Base-by-base conservation (phyloP, 2,797 vertebrate genomes). In the Malurus leucopterus region DNA sequence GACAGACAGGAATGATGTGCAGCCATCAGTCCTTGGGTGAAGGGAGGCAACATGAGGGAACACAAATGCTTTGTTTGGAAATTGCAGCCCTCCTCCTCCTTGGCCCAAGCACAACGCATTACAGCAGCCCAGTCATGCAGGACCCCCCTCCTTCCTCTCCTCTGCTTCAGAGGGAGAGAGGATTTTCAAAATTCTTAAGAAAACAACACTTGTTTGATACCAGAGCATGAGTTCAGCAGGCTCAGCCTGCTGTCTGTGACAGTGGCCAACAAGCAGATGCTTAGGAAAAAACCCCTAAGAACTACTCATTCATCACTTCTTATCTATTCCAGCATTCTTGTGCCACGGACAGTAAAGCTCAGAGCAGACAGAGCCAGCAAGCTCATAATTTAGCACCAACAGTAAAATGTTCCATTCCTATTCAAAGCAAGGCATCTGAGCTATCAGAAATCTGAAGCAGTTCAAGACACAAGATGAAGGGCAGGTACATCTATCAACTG, bases 371-470 rank as follows among this genome's bases (percentile, higher is more conserved):
- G 54, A 93, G 65, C 26, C 69, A 79, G 75, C 47, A 76, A 88
- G 54, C 84, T 74, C 34, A 34, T 84, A 82, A 90, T 67, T 89
- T 78, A 89, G 70, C 63, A 90, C 53, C 55, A 77, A 61, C 49
- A 89, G 51, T 79, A 82, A 89, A 88, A 89, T 62, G 54, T 68
- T 80, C 62, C 78, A 90, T 79, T 90, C 71, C 36, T 61, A 86
- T 91, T 88, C 92, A 89, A 91, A 86, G 88, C 77, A 84, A 90
- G 61, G 38, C 62, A 67, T 62, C 68, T 54, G 30, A 90, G 55
- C 70, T 51, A 50, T 53, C 50, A 67, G 83, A 91, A 88, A 82
- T 70, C 1, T 67, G 75, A 88, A 91, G 67, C 69, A 68, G 72
- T 43, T 90, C 63, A 73, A 89, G 72, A 64, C 59, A 86, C 20